Base-by-base conservation (phyloP, 2,888 invertebrate species). In the Tridacna gigas region DNA sequence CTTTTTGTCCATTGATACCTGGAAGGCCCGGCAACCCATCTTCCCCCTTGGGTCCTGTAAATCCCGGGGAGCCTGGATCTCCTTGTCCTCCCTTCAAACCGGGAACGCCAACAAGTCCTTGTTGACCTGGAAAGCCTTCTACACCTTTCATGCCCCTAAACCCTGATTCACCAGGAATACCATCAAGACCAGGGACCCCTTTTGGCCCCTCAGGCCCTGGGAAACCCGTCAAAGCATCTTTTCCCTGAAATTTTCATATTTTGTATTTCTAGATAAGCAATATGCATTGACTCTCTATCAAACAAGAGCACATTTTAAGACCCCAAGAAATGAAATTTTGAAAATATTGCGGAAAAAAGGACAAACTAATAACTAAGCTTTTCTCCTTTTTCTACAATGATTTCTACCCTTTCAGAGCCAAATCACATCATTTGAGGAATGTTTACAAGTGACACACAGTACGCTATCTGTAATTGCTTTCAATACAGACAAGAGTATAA, bases 21-120 rank as follows among this genome's bases (percentile, higher is more conserved):
- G 82, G 61, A 9, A 84, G 66, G 22, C 84, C 82, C 13, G 80
- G 79, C 7, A 89, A 71, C 81, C 98, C 98, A 45, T 90, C 88
- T 28, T 89, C 79, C 22, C 91, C 92, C 47, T 84, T 67, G 22
- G 60, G 47, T 22, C 92, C 84, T 69, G 63, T 74, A n/a, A 66
- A 89, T 84, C 77, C 88, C 45, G 82, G 77, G 5, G 56, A 73
- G 15, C 91, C 91, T 12, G 86, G 71, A 0, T 80, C 83, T 37
- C 91, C 90, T n/a, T 12, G 67, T 26, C 28, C 73, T 37, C 91
- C 90, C 67, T 63, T 45, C 48, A 77, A 51, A 47, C 93, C 93
- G 0, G 87, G 84, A 15, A 76, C 47, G 20, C 93, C 93, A 28
- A 79, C 25, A 0, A 74, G 69, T 51, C 92, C 92, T 25, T 73